Evolutionary conservation across 2,797 vertebrate genomes (phyloP).

Genomic region (Decapterus maruadsi): DNA sequence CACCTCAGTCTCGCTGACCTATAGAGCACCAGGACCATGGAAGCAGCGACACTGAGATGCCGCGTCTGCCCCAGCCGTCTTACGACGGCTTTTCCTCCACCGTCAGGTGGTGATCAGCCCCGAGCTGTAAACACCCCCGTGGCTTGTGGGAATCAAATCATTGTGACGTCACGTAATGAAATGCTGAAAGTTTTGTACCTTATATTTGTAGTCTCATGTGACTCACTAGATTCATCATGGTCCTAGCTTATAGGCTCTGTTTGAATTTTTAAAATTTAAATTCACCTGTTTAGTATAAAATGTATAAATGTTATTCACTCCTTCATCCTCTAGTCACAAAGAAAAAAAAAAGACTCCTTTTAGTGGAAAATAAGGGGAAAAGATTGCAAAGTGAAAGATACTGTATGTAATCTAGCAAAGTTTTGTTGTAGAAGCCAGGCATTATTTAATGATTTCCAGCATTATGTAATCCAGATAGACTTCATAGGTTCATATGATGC

Average conservation of each 20-base stretch:
- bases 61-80: too few species aligned
- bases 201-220: background rate
- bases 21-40: too few species aligned
- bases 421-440: background rate
- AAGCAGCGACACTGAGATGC: too few species aligned
- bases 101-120: too few species aligned
- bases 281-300: background rate
- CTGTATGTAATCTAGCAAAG: too few species aligned
- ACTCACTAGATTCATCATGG: background rate
- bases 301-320: background rate
- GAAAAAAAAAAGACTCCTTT: background rate
- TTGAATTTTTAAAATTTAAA: conserved; percentile 1
- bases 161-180: too few species aligned
- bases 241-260: background rate
- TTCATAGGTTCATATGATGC: background rate
- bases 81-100: too few species aligned
- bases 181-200: too few species aligned
- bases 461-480: background rate
- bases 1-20: too few species aligned
- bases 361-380: background rate
- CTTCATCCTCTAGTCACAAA: background rate
- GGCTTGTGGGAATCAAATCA: too few species aligned
- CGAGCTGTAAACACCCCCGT: too few species aligned
- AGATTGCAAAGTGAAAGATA: background rate
- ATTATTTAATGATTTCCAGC: too few species aligned